Conservation (phyloP, 2,113 vertebrate genomes). For the Neogobius melanostomus region DNA sequence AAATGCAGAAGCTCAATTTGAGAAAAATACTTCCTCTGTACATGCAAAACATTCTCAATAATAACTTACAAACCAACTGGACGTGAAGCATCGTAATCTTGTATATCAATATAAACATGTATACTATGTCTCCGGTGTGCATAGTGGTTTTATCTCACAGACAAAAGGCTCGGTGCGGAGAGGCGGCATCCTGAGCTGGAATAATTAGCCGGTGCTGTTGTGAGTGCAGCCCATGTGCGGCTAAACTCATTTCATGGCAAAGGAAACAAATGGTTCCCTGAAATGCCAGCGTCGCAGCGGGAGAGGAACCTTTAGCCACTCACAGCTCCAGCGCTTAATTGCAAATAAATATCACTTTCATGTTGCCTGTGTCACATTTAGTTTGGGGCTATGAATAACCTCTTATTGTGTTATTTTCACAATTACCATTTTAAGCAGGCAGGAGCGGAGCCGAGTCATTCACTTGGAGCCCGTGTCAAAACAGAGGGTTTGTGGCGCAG, state of each 20-base stretch:
- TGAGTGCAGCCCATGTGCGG: slow-evolving; percentile 41
- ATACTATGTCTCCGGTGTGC: neutral
- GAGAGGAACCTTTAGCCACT: slow-evolving; percentile 52
- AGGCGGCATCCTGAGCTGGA: slow-evolving; percentile 34
- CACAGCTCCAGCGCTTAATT: slow-evolving; percentile 40
- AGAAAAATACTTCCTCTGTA: neutral
- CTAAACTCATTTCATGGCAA: slow-evolving; percentile 59
- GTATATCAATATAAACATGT: neutral
- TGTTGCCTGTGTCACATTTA: neutral
- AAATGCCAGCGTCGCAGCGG: slow-evolving; percentile 54
- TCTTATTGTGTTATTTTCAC: slow-evolving; percentile 1
- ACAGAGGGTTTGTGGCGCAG: neutral
- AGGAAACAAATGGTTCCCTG: slow-evolving; percentile 46
- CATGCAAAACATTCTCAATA: neutral
- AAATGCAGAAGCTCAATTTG: too few species aligned
- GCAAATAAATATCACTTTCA: slow-evolving; percentile 46
- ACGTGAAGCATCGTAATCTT: neutral
- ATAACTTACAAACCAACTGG: neutral
- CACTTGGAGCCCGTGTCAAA: neutral
- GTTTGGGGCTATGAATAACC: slow-evolving; percentile 27
- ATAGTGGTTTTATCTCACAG: neutral
- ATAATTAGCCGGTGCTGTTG: slow-evolving; percentile 59
- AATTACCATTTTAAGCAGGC: slow-evolving; percentile 1
- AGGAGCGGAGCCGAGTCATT: neutral
- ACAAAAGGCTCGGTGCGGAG: slow-evolving; percentile 13